These are phyloP conservation scores for Copidosoma floridanum DNA, from an alignment of 1,140 invertebrate species.

Conservation along the genomic window DNA sequence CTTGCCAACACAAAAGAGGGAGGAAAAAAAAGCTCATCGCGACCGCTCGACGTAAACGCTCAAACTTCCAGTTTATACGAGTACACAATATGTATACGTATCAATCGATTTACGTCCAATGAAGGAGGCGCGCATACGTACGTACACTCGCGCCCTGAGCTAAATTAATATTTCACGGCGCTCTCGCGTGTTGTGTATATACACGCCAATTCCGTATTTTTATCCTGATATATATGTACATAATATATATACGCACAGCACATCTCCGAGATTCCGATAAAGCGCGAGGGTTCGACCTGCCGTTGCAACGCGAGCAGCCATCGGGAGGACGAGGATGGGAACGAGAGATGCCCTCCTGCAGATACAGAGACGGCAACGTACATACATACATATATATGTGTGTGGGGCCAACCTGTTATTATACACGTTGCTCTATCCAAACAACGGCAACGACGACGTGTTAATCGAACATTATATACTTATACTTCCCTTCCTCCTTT, in stretches of 20 bases:
- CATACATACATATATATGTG: no score
- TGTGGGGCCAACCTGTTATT: constrained; percentile 53
- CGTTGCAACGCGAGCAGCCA: constrained; percentile 30
- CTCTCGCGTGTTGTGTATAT: constrained; percentile 23
- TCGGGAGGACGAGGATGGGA: constrained; percentile 40
- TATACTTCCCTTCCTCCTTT: constrained; percentile 29
- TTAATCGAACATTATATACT: constrained; percentile 54
- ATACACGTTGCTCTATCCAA: constrained; percentile 56
- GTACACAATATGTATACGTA: no score
- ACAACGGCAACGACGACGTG: no score
- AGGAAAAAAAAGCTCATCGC: constrained; percentile 51
- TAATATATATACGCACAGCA: no score
- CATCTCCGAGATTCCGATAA: constrained; percentile 14
- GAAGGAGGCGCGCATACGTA: background rate
- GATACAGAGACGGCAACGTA: constrained; percentile 42
- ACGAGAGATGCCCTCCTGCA: constrained; percentile 53
- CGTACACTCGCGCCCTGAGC: background rate
- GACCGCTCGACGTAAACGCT: constrained; percentile 38
- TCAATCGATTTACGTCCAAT: constrained; percentile 18
- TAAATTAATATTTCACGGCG: constrained; percentile 24
- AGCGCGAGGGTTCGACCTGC: constrained; percentile 19
- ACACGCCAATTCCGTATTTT: no score
- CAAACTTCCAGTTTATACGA: constrained; percentile 24
- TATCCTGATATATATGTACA: no score
- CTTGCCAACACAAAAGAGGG: constrained; percentile 31